phyloP scores from a whole-genome alignment of 2,113 vertebrate species.

The Amia ocellicauda region DNA sequence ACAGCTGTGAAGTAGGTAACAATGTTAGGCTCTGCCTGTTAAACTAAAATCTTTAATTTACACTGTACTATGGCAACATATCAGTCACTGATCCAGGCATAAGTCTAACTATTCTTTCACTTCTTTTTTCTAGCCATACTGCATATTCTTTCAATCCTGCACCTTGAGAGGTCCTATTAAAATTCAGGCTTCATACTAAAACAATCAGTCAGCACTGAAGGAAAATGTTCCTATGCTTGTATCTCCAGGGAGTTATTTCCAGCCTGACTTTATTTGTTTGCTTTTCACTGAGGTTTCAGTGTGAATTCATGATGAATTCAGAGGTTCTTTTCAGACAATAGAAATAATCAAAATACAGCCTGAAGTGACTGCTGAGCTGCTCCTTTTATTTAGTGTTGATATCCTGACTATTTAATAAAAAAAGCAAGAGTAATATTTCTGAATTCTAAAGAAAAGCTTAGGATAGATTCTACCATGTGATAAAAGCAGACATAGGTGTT shows the following conservation, averaged over 20 bases:
- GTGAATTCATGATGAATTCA: background rate
- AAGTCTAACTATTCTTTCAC: no score
- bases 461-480: no score
- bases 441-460: no score
- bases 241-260: constrained; percentile 1
- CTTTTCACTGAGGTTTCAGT: constrained; percentile 2
- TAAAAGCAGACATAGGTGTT: no score
- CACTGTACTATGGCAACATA: no score
- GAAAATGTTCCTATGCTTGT: background rate
- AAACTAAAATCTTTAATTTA: no score
- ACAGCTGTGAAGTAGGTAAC: no score
- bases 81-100: no score
- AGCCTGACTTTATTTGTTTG: background rate
- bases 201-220: background rate
- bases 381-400: no score
- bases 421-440: no score
- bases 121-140: background rate
- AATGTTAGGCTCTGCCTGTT: no score
- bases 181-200: background rate
- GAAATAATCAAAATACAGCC: background rate
- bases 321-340: background rate
- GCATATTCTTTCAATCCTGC: background rate
- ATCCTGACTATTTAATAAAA: no score
- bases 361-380: background rate
- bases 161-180: background rate